Evolutionary conservation across 1,140 invertebrate species (phyloP), one percentile per base, ranked within the genome.

Genomic region (Idris sp.): DNA sequence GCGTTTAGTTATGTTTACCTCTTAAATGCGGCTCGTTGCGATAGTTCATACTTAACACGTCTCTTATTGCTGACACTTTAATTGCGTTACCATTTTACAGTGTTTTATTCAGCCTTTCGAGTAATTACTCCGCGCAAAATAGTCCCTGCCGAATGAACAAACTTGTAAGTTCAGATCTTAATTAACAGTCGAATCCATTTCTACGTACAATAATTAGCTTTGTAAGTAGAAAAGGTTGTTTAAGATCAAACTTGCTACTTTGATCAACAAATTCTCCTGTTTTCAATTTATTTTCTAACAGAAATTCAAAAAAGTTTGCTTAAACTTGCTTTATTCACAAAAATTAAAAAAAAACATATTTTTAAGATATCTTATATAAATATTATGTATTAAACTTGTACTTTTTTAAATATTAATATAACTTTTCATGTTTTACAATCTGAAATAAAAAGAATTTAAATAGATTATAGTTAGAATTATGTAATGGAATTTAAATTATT

Each of bases 131-230:
- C 4, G 13, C 19, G 15, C 33, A 56, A 13, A 53, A 53, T 31
- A n/a, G 18, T 13, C 9, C 53, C 13, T 8, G 30, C 4, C 19
- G 19, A 30, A 41, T 16, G 25, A 48, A 41, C 41, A 11, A 36
- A 54, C 35, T 56, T 58, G 40, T 44, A 44, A 58, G n/a, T 58
- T 18, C 13, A 6, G 26, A 49, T 49, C 44, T 49, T 61, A 61
- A 49, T 61, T 61, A 61, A 61, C 43, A 41, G 33, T 26, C 31
- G 25, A 40, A 48, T 35, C 53, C 26, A 30, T 11, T 43, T 28
- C 10, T 15, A 38, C 51, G 8, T 56, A 43, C 36, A 56, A 56
- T 58, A 58, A 43, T 58, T 58, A 58, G 4, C 38, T 58, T 13
- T 5, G 16, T 14, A 13, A 56, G 53, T 15, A 58, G 41, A 36